Base-by-base conservation (phyloP, 2,113 vertebrate species). In the Actinemys pallida region DNA sequence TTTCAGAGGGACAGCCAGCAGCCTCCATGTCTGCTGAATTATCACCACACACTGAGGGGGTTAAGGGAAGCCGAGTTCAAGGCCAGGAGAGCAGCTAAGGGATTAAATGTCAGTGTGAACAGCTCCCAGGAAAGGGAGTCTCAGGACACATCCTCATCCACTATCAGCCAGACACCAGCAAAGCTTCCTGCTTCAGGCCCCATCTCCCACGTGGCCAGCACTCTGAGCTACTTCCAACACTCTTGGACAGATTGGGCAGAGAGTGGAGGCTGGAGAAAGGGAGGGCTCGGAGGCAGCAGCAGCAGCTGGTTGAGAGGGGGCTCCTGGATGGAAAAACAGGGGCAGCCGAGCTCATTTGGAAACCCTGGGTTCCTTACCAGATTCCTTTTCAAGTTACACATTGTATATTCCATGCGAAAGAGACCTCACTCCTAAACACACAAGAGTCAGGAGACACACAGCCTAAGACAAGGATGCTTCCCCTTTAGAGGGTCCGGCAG, bases 11-110 rank as follows among this genome's bases (percentile, higher is more conserved):
- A 81, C 90, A 87, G 90, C 80, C 88, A 87, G 83, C 81, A 95
- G 93, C 84, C 95, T 89, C 85, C 81, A 39, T 0, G 1, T 76
- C 87, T 94, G 90, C 17, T 13, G 29, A n/a, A 94, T 89, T 92
- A 96, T 89, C 80, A 78, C 83, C 91, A 83, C 90, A 78, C 76
- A 53, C 90, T 90, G 84, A 90, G 79, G 39, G 53, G 79, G 62
- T 47, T 49, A 90, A 90, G 76, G 88, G 86, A 72, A 94, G 88
- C 92, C 90, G 62, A 95, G 96, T 94, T 97, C 96, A 97, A 96
- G 97, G 94, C 29, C 92, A 95, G 93, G 50, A 87, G 54, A 89
- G 45, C 78, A 3, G 1, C 27, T 47, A 53, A 83, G 76, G 80
- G 83, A 52, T n/a, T 69, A 92, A 72, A 79, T 81, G 27, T 45